These are phyloP conservation scores for Drosophila acutilabella DNA, from an alignment of 2,888 invertebrate genomes.

Conservation along the genomic window DNA sequence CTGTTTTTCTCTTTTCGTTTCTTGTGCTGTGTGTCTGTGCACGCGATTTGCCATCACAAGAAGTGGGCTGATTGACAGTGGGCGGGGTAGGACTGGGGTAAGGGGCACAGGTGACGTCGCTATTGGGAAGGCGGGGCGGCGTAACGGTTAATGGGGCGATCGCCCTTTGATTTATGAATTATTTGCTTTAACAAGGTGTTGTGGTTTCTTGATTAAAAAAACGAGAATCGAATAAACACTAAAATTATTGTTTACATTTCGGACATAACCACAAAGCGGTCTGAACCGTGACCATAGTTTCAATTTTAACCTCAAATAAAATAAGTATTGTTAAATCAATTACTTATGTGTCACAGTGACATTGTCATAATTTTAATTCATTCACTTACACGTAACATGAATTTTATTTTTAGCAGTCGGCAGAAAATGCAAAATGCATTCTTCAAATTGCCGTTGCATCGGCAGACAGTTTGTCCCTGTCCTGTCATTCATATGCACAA, in stretches of 20 bases:
- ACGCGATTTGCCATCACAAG: slow-evolving; percentile 55
- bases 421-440: slow-evolving; percentile 34
- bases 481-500: slow-evolving; percentile 46
- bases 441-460: slow-evolving; percentile 45
- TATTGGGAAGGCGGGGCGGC: slow-evolving; percentile 1
- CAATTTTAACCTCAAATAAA: slow-evolving; percentile 5
- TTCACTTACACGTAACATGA: slow-evolving; percentile 21
- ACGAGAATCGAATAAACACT: slow-evolving; percentile 34
- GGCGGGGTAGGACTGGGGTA: too few relatives aligned
- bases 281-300: not conserved
- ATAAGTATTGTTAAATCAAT: not conserved
- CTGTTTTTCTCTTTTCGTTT: slow-evolving; percentile 28
- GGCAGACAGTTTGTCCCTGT: slow-evolving; percentile 71
- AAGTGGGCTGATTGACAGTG: slow-evolving; percentile 12
- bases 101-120: slow-evolving; percentile 46
- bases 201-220: slow-evolving; percentile 4
- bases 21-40: slow-evolving; percentile 19
- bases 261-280: slow-evolving; percentile 16
- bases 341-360: not conserved
- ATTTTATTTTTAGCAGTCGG: slow-evolving; percentile 23
- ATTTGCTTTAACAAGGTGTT: slow-evolving; percentile 21
- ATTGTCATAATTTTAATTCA: slow-evolving; percentile 3
- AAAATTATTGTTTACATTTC: slow-evolving; percentile 45
- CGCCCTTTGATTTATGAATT: slow-evolving; percentile 59
- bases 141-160: slow-evolving; percentile 8